A percentile compares a stretch with the other conserved stretches of the same genome.
Evolutionary conservation across 2,888 invertebrate genomes (phyloP).

Genomic region (Andrena chrysosceles): DNA sequence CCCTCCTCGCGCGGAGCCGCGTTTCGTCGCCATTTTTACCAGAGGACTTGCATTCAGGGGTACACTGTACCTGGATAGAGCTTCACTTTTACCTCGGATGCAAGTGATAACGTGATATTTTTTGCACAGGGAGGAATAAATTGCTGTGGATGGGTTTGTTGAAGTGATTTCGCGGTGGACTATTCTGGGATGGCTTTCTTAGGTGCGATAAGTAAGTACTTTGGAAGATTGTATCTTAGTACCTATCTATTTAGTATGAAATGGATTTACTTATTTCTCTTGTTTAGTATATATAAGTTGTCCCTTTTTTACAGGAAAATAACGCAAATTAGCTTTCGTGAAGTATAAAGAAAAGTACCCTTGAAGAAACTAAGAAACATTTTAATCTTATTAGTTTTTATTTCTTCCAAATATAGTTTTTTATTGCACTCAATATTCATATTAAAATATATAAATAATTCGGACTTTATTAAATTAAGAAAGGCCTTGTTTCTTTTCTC

Average conservation of each 20-base stretch:
- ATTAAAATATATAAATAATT: no score
- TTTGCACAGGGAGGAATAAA: not conserved
- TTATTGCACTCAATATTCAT: no score
- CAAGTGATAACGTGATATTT: not conserved
- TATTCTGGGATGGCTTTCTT: not conserved
- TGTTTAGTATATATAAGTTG: no score
- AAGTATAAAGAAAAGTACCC: no score
- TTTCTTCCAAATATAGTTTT: no score
- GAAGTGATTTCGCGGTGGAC: not conserved
- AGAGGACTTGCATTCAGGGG: not conserved
- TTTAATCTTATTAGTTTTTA: no score
- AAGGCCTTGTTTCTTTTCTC: no score
- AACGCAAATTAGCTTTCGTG: no score
- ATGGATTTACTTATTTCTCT: not conserved
- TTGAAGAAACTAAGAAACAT: no score
- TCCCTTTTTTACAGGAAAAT: no score
- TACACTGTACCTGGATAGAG: not conserved
- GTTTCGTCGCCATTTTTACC: slow-evolving; percentile 42
- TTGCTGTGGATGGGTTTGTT: not conserved
- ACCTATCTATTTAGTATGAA: not conserved
- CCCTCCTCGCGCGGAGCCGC: slow-evolving; percentile 38
- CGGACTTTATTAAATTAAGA: no score
- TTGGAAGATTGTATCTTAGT: not conserved
- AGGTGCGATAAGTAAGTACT: not conserved
- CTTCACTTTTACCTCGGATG: not conserved